Conservation (phyloP, 2,888 invertebrate species). For the Pandemis corylana region DNA sequence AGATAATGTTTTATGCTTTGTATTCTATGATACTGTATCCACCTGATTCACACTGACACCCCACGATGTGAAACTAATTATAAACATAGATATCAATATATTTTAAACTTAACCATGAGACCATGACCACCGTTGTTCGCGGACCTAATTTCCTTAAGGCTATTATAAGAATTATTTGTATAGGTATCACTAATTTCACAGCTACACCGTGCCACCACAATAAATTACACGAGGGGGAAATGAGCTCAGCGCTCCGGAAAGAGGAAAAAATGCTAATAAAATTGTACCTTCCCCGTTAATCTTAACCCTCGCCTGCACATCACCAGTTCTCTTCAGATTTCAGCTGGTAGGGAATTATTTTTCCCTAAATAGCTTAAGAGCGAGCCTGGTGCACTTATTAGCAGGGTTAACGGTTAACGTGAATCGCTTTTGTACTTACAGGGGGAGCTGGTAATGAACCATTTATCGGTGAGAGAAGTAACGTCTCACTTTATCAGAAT, state of each 20-base stretch:
- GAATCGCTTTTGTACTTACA: background rate
- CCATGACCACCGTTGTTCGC: constrained; percentile 6
- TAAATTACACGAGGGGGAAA: constrained; percentile 78
- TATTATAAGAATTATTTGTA: constrained; percentile 67
- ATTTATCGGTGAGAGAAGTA: constrained; percentile 1
- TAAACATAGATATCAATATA: background rate
- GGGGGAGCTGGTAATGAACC: background rate
- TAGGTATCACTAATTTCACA: constrained; percentile 71
- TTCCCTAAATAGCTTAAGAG: constrained; percentile 21
- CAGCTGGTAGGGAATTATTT: constrained; percentile 48
- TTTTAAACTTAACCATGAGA: background rate
- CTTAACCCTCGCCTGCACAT: constrained; percentile 68
- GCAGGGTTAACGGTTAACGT: constrained; percentile 12
- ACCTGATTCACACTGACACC: too few species aligned
- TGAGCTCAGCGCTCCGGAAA: constrained; percentile 75
- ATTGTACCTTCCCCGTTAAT: constrained; percentile 79
- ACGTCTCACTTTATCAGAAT: background rate
- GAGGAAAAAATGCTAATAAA: constrained; percentile 82
- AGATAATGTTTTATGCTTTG: too few species aligned
- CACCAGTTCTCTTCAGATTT: constrained; percentile 72
- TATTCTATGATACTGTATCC: too few species aligned
- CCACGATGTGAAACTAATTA: background rate
- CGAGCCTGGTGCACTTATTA: constrained; percentile 31
- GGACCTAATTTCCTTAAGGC: constrained; percentile 62
- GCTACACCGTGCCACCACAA: constrained; percentile 66